Percentiles rank a stretch among this genome's conserved stretches.
These are phyloP conservation scores for Spermophilus dauricus DNA, from an alignment of 2,113 vertebrate genomes.

Conservation along the genomic window DNA sequence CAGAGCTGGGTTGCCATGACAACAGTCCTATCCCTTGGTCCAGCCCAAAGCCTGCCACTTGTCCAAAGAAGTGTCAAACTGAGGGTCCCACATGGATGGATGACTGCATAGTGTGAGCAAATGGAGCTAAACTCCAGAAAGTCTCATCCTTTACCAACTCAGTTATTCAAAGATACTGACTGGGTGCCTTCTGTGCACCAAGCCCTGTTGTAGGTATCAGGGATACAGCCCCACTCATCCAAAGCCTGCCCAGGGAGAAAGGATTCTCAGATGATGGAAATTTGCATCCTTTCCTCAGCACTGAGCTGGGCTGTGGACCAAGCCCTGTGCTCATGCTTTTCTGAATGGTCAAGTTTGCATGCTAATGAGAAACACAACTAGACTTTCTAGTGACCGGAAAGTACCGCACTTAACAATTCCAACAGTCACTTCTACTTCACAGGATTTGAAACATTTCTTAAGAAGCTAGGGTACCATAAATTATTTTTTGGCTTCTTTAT, in stretches of 20 bases:
- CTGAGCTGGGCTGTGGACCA: neutral
- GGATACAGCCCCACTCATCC: neutral
- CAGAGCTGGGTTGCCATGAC: neutral
- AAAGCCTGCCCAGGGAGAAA: neutral
- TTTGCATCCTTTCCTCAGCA: neutral
- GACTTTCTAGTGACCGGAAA: neutral
- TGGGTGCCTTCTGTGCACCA: neutral
- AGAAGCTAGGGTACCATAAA: constrained; percentile 42
- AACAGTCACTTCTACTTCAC: neutral
- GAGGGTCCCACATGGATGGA: neutral
- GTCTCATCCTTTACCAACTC: neutral
- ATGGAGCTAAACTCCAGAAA: constrained; percentile 9
- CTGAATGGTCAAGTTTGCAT: neutral
- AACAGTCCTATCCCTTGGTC: neutral
- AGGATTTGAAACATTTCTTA: constrained; percentile 49
- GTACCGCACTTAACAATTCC: neutral
- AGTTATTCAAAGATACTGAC: neutral
- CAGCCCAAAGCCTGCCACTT: neutral
- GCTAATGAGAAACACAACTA: constrained; percentile 14
- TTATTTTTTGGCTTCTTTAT: neutral
- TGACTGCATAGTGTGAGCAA: neutral
- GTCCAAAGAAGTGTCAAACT: neutral
- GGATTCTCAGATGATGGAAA: neutral
- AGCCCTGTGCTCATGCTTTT: neutral
- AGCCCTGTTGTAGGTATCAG: neutral